A percentile compares a stretch with the other conserved stretches of the same genome.
Conservation (phyloP, 2,888 invertebrate genomes). For the Netelia fuscicornis region DNA sequence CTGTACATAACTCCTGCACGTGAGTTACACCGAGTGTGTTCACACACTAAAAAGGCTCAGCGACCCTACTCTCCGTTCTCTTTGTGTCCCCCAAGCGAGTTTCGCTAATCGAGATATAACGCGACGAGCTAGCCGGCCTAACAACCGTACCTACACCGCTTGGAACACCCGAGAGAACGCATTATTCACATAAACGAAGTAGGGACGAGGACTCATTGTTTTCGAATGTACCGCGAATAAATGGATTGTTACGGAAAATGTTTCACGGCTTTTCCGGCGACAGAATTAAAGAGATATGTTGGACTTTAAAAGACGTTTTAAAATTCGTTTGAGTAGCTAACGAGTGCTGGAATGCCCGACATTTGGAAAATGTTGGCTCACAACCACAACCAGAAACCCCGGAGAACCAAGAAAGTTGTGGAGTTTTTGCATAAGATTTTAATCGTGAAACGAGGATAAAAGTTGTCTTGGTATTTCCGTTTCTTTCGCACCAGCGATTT, state of each 20-base stretch:
- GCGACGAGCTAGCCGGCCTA: conserved; percentile 42
- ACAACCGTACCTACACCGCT: not conserved
- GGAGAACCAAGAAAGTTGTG: not conserved
- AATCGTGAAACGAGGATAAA: conserved; percentile 19
- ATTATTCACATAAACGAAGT: conserved; percentile 24
- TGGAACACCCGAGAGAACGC: conserved; percentile 15
- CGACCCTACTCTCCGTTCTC: conserved; percentile 9
- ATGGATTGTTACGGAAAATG: not conserved
- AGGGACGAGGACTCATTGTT: conserved; percentile 30
- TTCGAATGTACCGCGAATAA: conserved; percentile 1
- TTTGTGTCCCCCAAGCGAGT: conserved; percentile 52
- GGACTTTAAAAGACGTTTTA: too few relatives aligned
- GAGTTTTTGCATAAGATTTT: conserved; percentile 30
- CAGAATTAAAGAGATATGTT: too few relatives aligned
- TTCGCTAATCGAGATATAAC: conserved; percentile 60
- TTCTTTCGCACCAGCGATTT: conserved; percentile 32
- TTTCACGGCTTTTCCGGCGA: too few relatives aligned
- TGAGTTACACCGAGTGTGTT: not conserved
- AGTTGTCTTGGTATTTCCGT: not conserved
- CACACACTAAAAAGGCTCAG: conserved; percentile 4
- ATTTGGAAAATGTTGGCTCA: not conserved
- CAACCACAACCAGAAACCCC: not conserved
- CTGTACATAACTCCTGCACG: not conserved
- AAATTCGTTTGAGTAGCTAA: too few relatives aligned
- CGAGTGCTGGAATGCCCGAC: too few relatives aligned